Percentiles rank a stretch among this genome's conserved stretches.
Conservation (phyloP, 2,113 vertebrate species). For the Cephalopterus ornatus region DNA sequence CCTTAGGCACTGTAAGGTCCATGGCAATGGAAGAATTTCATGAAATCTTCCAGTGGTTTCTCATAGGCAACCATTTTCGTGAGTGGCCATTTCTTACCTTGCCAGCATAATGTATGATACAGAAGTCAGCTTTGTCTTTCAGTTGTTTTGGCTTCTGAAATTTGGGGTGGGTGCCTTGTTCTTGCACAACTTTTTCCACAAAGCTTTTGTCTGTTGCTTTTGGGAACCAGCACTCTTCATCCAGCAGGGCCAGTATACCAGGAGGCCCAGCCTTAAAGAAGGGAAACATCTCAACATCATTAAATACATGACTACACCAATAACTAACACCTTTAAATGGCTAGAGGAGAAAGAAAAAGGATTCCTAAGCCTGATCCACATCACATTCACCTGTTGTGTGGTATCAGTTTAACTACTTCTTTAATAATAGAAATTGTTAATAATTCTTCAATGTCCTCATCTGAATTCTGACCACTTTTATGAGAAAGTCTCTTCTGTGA, state of each 20-base stretch:
- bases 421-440: neutral
- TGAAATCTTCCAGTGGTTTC: neutral
- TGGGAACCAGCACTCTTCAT: constrained; percentile 99
- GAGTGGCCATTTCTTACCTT: constrained; percentile 77
- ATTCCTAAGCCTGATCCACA: neutral
- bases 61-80: neutral
- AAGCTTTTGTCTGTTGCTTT: constrained; percentile 99
- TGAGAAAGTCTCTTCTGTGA: neutral
- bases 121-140: constrained; percentile 97
- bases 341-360: neutral
- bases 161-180: constrained; percentile 93
- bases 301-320: neutral
- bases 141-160: constrained; percentile 98
- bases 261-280: constrained; percentile 87
- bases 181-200: constrained; percentile 95
- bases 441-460: neutral
- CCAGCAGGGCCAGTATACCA: constrained; percentile 92
- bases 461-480: neutral
- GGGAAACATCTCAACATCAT: neutral
- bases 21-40: neutral
- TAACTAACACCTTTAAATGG: neutral
- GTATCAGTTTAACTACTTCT: neutral
- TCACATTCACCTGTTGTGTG: neutral
- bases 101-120: constrained; percentile 96
- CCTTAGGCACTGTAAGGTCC: neutral